These are phyloP conservation scores for Calcarius lapponicus DNA, from an alignment of 2,797 vertebrate genomes.

Conservation along the genomic window DNA sequence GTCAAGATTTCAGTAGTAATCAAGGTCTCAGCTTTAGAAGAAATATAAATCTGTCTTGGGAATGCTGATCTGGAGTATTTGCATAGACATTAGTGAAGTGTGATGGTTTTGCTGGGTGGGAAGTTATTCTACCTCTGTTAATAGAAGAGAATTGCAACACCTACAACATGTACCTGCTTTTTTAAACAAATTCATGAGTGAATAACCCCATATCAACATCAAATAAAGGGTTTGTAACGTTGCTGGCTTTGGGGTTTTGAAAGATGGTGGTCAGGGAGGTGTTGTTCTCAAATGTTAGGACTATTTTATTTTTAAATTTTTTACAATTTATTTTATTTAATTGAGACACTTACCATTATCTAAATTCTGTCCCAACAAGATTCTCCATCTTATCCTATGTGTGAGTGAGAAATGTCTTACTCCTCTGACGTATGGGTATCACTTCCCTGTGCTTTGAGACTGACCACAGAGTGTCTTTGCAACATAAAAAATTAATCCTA, in stretches of 20 bases:
- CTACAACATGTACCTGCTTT: background rate
- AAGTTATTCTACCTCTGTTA: background rate
- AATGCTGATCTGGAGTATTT: background rate
- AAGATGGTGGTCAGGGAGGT: background rate
- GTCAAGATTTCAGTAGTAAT: background rate
- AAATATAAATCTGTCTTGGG: background rate
- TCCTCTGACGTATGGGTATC: background rate
- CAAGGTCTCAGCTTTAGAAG: background rate
- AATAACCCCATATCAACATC: background rate
- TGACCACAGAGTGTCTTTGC: background rate
- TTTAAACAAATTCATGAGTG: background rate
- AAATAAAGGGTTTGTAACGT: background rate
- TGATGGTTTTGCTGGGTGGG: background rate
- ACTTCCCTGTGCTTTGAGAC: background rate
- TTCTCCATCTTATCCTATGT: background rate
- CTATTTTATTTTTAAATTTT: background rate
- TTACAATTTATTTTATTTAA: background rate
- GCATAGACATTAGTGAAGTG: background rate
- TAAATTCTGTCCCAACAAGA: background rate
- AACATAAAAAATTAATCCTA: background rate
- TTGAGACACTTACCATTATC: rapidly evolving
- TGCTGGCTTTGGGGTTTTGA: background rate
- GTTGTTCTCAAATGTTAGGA: background rate
- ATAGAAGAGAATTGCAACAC: background rate
- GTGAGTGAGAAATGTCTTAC: background rate